Base-by-base conservation (phyloP, 1,140 invertebrate species). In the Ostrea denselamellosa region DNA sequence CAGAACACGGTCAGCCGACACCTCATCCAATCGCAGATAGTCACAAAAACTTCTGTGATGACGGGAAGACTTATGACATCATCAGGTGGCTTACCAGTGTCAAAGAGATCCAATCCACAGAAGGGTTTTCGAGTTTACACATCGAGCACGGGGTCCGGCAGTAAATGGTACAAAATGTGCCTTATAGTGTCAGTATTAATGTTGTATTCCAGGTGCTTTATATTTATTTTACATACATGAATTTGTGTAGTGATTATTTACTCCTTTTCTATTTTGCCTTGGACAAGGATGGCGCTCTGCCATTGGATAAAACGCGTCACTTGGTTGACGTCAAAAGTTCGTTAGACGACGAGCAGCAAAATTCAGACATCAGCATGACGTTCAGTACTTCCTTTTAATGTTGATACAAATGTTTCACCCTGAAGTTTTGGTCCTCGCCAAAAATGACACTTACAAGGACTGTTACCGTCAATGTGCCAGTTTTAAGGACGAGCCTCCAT, bases 11-110 rank as follows among this genome's bases (percentile, higher is more conserved):
- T 7, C 82, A 44, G 10, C 51, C 22, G 14, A n/a, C 82, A n/a
- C 44, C 44, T 4, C n/a, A n/a, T 3, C 44, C 17, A 10, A n/a
- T 22, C 44, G 10, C 8, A 10, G 25, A 83, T 19, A n/a, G 22
- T 17, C 34, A 54, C 10, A 83, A 52, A 54, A 83, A 83, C 28
- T 83, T 53, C 44, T 83, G 82, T 54, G 82, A 83, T 25, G 82
- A 83, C 19, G 34, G 34, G 17, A 83, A 83, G 28, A 83, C 82
- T 4, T 83, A 52, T 25, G 51, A 83, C 17, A 83, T 83, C 44
- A n/a, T 83, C 7, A 52, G 51, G n/a, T 83, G 82, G 82, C 53
- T 83, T 8, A 83, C 51, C 9, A 54, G 53, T 25, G 53, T 83
- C 17, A 83, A 54, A 22, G 82, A 83, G 44, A 12, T 83, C n/a